phyloP scores from a whole-genome alignment of 2,113 vertebrate species.

The Albula goreensis region DNA sequence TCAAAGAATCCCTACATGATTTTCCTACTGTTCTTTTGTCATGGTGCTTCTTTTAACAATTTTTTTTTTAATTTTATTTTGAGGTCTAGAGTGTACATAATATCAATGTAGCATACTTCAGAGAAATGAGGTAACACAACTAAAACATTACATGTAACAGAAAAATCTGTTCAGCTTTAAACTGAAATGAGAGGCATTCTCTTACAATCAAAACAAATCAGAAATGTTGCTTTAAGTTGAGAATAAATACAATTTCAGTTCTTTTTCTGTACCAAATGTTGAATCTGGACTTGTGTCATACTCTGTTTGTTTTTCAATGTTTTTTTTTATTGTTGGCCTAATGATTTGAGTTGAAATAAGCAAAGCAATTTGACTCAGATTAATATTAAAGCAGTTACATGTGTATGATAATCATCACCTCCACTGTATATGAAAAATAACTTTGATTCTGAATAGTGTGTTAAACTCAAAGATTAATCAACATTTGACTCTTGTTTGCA shows the following conservation, averaged over 20 bases:
- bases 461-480: conserved; percentile 34
- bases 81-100: conserved; percentile 52
- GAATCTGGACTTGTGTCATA: conserved; percentile 27
- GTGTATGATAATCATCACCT: conserved; percentile 55
- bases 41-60: conserved; percentile 24
- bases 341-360: conserved; percentile 24
- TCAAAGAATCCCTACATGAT: conserved; percentile 30
- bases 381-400: conserved; percentile 13
- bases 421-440: conserved; percentile 37
- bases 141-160: conserved; percentile 31
- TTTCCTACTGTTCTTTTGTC: conserved; percentile 13
- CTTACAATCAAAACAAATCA: background rate
- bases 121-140: conserved; percentile 14
- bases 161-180: conserved; percentile 39
- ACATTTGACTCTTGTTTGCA: conserved; percentile 60
- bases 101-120: conserved; percentile 42
- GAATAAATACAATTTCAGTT: conserved; percentile 18
- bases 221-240: background rate
- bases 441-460: conserved; percentile 32
- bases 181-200: conserved; percentile 49
- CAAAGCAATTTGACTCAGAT: conserved; percentile 16
- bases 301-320: conserved; percentile 41
- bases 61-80: conserved; percentile 18
- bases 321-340: conserved; percentile 40
- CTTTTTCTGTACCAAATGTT: conserved; percentile 22